A percentile compares a stretch with the other conserved stretches of the same genome.
phyloP scores from a whole-genome alignment of 2,888 invertebrate genomes.

The Argyresthia goedartella region DNA sequence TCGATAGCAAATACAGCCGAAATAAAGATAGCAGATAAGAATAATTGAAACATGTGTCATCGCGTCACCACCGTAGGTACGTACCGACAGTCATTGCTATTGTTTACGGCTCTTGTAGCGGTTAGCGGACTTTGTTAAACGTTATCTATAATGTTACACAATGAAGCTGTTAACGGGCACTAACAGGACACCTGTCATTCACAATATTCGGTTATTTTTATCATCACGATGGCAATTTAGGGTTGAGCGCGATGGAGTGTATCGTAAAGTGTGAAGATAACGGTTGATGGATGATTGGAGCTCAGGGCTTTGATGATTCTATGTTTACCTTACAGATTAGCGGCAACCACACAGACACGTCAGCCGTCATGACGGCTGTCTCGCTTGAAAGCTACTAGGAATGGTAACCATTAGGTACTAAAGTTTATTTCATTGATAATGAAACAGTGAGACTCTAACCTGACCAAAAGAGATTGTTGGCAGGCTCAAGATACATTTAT shows the following conservation, averaged over 20 bases:
- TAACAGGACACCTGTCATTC: constrained; percentile 47
- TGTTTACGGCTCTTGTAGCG: constrained; percentile 36
- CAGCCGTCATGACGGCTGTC: too few relatives aligned
- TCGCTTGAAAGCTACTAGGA: too few relatives aligned
- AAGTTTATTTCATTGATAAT: too few relatives aligned
- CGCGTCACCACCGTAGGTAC: constrained; percentile 19
- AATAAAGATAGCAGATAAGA: constrained; percentile 47
- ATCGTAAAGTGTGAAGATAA: background rate
- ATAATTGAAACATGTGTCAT: constrained; percentile 64
- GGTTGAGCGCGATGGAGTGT: constrained; percentile 2
- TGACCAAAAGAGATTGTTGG: too few relatives aligned
- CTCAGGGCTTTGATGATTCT: too few relatives aligned
- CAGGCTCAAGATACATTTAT: too few relatives aligned
- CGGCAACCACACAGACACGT: too few relatives aligned
- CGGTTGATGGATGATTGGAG: background rate
- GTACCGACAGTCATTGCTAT: constrained; percentile 24
- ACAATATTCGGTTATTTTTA: constrained; percentile 17
- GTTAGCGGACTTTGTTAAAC: constrained; percentile 22
- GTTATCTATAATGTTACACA: constrained; percentile 34
- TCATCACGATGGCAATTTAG: background rate
- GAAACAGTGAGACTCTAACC: too few relatives aligned
- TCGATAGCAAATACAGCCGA: background rate
- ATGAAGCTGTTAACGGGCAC: constrained; percentile 49
- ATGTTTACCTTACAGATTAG: too few relatives aligned
- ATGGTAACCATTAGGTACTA: too few relatives aligned